A percentile compares a stretch with the other conserved stretches of the same genome.
Evolutionary conservation across 2,113 vertebrate genomes (phyloP).

Genomic region (Oplegnathus fasciatus): DNA sequence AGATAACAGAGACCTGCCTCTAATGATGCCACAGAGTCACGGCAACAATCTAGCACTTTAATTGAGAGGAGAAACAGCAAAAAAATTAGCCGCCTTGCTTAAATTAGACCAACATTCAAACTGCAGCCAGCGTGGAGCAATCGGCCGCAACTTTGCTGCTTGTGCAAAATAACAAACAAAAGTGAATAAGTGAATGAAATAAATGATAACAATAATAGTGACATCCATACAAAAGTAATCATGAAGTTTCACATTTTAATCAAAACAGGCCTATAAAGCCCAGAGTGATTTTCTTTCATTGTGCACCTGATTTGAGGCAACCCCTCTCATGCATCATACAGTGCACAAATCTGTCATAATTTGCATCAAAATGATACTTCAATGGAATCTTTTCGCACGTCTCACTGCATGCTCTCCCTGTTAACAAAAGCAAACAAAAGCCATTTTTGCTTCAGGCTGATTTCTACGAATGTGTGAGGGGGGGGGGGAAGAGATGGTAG

Average conservation of each 20-base stretch:
- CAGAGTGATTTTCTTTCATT: constrained; percentile 38
- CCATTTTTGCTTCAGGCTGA: constrained; percentile 58
- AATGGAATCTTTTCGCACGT: constrained; percentile 27
- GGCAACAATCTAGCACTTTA: constrained; percentile 32
- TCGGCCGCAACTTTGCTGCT: constrained; percentile 21
- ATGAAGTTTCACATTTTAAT: constrained; percentile 45
- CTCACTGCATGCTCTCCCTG: constrained; percentile 30
- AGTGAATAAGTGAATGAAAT: constrained; percentile 18
- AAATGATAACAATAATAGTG: constrained; percentile 22
- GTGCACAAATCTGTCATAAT: constrained; percentile 45
- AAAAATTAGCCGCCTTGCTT: constrained; percentile 26
- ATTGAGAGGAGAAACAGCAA: constrained; percentile 35
- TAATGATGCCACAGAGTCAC: constrained; percentile 55
- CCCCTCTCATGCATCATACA: constrained; percentile 26
- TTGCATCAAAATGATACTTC: constrained; percentile 56
- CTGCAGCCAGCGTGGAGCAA: neutral
- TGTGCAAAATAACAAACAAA: constrained; percentile 14
- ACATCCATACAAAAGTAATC: constrained; percentile 24
- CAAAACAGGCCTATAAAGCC: constrained; percentile 10
- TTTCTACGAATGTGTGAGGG: constrained; percentile 51
- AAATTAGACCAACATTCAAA: constrained; percentile 23
- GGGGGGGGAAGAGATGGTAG: constrained; percentile 40
- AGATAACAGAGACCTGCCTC: constrained; percentile 59
- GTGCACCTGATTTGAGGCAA: constrained; percentile 36
- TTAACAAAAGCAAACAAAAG: constrained; percentile 63